Conservation (phyloP, 2,888 invertebrate genomes). For the Elgonia sp. region DNA sequence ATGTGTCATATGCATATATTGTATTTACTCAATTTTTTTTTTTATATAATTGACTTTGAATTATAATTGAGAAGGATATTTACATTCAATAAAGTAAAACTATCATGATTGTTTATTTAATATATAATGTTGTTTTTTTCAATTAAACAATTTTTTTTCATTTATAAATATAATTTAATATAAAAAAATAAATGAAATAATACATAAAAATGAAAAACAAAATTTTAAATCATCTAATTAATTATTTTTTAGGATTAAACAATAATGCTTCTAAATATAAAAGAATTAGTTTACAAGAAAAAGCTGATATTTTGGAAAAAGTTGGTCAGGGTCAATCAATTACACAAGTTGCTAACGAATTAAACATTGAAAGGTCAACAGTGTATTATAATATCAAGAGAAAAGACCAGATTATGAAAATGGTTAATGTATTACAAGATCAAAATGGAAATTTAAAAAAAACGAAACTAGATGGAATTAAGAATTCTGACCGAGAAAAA, state of each 20-base stretch:
- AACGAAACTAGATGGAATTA: conserved; percentile 20
- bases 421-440: conserved; percentile 11
- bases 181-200: no score
- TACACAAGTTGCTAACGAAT: conserved; percentile 4
- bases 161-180: no score
- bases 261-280: not conserved
- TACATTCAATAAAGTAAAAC: not conserved
- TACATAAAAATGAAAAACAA: not conserved
- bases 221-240: not conserved
- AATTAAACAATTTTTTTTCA: not conserved
- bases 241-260: conserved; percentile 14
- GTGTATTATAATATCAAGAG: conserved; percentile 13
- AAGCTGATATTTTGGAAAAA: conserved; percentile 14
- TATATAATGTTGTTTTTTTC: not conserved
- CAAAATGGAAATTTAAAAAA: conserved; percentile 12
- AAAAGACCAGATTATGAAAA: conserved; percentile 6
- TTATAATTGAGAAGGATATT: not conserved
- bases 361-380: conserved; percentile 13
- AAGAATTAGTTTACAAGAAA: conserved; percentile 3
- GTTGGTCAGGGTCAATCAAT: conserved; percentile 12
- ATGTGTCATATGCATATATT: no score
- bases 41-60: not conserved
- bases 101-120: conserved; percentile 2
- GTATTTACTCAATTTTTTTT: no score
- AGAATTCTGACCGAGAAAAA: conserved; percentile 19